These are phyloP conservation scores for Alethe castanea DNA, from an alignment of 2,113 vertebrate species.

Conservation along the genomic window DNA sequence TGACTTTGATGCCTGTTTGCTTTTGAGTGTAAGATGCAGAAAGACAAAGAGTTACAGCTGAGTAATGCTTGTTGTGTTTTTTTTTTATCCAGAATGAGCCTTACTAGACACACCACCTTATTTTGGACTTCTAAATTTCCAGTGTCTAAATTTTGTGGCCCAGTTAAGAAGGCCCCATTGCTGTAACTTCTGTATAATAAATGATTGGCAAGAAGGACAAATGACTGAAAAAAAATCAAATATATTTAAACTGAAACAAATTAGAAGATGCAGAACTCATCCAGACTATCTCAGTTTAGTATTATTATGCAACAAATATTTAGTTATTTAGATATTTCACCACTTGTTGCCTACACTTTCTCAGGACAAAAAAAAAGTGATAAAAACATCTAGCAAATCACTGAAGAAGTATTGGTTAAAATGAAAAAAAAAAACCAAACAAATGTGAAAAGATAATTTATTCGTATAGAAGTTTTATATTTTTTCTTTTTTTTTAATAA, in stretches of 20 bases:
- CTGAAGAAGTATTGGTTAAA: neutral
- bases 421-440: rapidly evolving
- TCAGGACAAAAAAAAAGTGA: neutral
- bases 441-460: neutral
- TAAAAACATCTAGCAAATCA: neutral
- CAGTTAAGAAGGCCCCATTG: neutral
- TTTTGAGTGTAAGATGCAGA: neutral
- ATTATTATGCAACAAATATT: neutral
- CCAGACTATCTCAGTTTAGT: neutral
- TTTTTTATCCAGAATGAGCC: neutral
- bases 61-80: neutral
- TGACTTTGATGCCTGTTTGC: neutral
- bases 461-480: neutral
- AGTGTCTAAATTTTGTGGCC: neutral
- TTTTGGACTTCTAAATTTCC: neutral
- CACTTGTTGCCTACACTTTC: neutral
- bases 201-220: neutral
- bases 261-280: neutral
- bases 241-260: neutral
- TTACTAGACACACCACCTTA: neutral
- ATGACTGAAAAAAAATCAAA: neutral
- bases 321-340: neutral
- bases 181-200: neutral
- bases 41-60: neutral
- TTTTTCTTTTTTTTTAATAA: rapidly evolving